Evolutionary conservation across 2,797 vertebrate species (phyloP).

Genomic region (Hemitrygon akajei): DNA sequence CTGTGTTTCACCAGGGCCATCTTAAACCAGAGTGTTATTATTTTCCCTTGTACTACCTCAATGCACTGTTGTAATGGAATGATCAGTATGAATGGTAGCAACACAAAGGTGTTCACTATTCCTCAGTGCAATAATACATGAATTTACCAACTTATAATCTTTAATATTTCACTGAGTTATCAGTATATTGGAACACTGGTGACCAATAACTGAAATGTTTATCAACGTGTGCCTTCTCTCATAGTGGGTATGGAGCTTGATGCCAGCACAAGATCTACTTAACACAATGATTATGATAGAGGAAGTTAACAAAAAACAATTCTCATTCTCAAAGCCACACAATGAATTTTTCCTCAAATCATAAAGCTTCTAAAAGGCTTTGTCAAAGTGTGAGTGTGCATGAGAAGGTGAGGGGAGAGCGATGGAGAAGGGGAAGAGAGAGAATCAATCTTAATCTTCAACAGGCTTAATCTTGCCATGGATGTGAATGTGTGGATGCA

Average conservation of each 20-base stretch:
- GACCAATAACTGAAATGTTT: not conserved
- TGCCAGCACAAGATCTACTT: not conserved
- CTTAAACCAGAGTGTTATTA: no score
- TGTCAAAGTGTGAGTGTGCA: not conserved
- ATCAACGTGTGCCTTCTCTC: not conserved
- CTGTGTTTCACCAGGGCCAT: no score
- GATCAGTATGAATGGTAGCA: no score
- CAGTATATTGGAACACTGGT: not conserved
- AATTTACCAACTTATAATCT: not conserved
- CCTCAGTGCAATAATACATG: no score
- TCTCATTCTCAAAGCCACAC: not conserved
- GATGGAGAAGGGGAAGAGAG: not conserved
- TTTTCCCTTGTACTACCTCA: no score
- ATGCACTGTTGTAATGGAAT: no score
- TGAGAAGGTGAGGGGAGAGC: no score
- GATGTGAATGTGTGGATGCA: not conserved
- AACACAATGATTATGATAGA: not conserved
- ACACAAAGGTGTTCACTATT: no score
- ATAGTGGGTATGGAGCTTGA: not conserved
- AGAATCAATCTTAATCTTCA: not conserved
- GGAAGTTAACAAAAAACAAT: not conserved
- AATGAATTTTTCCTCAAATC: not conserved
- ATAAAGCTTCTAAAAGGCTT: not conserved
- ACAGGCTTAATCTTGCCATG: no score
- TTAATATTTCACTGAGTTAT: not conserved